These are phyloP conservation scores for Panorpa germanica DNA, from an alignment of 2,888 invertebrate genomes.

Conservation along the genomic window DNA sequence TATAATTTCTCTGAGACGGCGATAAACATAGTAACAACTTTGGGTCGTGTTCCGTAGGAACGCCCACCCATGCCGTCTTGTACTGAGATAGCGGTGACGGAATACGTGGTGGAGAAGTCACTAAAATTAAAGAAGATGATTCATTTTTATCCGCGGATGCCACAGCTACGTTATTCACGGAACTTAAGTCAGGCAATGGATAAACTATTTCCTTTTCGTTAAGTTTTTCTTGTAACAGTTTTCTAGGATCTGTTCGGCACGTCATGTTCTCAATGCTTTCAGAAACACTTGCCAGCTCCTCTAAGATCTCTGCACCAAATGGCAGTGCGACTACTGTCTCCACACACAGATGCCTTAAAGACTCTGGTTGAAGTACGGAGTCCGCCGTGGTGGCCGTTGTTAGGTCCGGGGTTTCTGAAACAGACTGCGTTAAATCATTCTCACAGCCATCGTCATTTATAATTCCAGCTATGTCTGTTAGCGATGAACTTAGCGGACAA, in stretches of 20 bases:
- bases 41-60: slow-evolving; percentile 38
- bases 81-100: slow-evolving; percentile 24
- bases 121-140: slow-evolving; percentile 12
- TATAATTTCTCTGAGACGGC: slow-evolving; percentile 45
- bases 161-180: slow-evolving; percentile 25
- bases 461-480: slow-evolving; percentile 36
- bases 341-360: slow-evolving; percentile 44
- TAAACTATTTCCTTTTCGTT: slow-evolving; percentile 24
- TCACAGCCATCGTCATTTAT: slow-evolving; percentile 26
- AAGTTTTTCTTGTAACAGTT: slow-evolving; percentile 8
- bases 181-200: slow-evolving; percentile 27
- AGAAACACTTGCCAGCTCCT: slow-evolving; percentile 46
- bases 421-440: slow-evolving; percentile 12
- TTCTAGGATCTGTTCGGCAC: no score
- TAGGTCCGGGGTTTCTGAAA: slow-evolving; percentile 14
- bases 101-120: slow-evolving; percentile 17
- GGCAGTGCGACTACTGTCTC: slow-evolving; percentile 44
- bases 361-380: slow-evolving; percentile 13
- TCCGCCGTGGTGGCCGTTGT: slow-evolving; percentile 13
- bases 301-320: slow-evolving; percentile 45
- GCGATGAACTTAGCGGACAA: slow-evolving; percentile 36
- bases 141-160: slow-evolving; percentile 8
- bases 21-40: slow-evolving; percentile 47
- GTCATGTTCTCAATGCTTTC: slow-evolving; percentile 28
- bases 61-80: slow-evolving; percentile 32